phyloP scores from a whole-genome alignment of 2,797 vertebrate species.

The Catostomus latipinnis region DNA sequence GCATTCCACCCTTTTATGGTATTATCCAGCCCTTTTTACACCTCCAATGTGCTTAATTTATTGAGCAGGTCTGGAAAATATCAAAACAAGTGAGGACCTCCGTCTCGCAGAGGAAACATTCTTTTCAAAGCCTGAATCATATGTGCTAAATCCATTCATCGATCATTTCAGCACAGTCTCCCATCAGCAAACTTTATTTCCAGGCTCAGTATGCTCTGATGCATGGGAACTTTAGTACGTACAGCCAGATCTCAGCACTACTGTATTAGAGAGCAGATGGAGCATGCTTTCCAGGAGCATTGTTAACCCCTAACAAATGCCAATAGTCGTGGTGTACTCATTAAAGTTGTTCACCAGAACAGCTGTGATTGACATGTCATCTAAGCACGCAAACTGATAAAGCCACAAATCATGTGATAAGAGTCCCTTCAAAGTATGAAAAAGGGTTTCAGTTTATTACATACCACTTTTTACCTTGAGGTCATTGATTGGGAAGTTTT shows the following conservation, averaged over 20 bases:
- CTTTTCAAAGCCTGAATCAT: slow-evolving; percentile 29
- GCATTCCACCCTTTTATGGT: slow-evolving; percentile 51
- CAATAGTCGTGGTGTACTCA: neutral
- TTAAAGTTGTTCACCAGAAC: slow-evolving; percentile 8
- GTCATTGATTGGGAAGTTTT: neutral
- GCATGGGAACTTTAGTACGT: slow-evolving; percentile 30
- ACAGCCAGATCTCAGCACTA: slow-evolving; percentile 34
- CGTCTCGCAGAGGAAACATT: slow-evolving; percentile 19
- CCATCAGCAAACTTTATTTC: slow-evolving; percentile 39
- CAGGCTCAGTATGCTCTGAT: slow-evolving; percentile 30
- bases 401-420: slow-evolving; percentile 7
- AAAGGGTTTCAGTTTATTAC: neutral
- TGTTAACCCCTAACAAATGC: slow-evolving; percentile 25
- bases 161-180: slow-evolving; percentile 40
- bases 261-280: slow-evolving; percentile 36
- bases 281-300: slow-evolving; percentile 36
- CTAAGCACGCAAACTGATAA: slow-evolving; percentile 28
- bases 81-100: slow-evolving; percentile 33
- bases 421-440: neutral
- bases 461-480: neutral
- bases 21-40: slow-evolving; percentile 53
- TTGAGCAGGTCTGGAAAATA: slow-evolving; percentile 39
- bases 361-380: slow-evolving; percentile 20
- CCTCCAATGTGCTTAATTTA: slow-evolving; percentile 47
- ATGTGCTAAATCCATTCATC: slow-evolving; percentile 36